phyloP scores from a whole-genome alignment of 2,113 vertebrate species.

The Raja brachyura region DNA sequence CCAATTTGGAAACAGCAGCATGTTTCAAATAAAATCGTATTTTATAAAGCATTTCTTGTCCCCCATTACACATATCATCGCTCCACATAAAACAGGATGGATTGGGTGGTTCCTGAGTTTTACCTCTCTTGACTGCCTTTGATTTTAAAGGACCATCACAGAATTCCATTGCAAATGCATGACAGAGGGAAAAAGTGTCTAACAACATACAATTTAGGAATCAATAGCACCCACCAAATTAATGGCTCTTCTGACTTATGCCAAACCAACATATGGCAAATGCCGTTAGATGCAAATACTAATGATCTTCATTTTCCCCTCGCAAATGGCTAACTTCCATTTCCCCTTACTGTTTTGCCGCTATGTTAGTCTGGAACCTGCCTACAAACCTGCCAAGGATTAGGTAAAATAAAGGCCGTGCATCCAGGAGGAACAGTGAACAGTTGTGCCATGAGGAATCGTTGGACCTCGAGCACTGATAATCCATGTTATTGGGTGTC shows the following conservation, averaged over 20 bases:
- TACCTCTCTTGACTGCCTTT: not conserved
- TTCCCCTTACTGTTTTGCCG: not conserved
- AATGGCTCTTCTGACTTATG: not conserved
- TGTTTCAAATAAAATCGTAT: not conserved
- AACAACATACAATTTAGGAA: conserved; percentile 12
- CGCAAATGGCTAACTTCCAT: not conserved
- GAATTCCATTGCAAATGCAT: not conserved
- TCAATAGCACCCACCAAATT: not conserved
- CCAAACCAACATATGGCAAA: conserved; percentile 13
- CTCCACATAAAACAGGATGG: not conserved
- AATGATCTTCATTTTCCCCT: conserved; percentile 6
- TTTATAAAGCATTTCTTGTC: not conserved
- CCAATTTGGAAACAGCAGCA: not conserved
- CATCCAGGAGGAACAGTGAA: not conserved
- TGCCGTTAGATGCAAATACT: not conserved
- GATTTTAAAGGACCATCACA: conserved; percentile 24
- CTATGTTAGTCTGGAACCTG: not conserved
- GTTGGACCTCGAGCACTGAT: too few relatives aligned
- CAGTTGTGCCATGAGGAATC: not conserved
- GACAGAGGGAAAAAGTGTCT: not conserved
- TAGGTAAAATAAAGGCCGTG: conserved; percentile 22
- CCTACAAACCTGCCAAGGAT: conserved; percentile 22
- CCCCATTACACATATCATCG: too few relatives aligned
- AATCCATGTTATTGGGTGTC: not conserved
- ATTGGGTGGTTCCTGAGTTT: not conserved